Percentiles rank a stretch among this genome's conserved stretches.
Conservation (phyloP, 2,113 vertebrate species). For the Symphodus melops region DNA sequence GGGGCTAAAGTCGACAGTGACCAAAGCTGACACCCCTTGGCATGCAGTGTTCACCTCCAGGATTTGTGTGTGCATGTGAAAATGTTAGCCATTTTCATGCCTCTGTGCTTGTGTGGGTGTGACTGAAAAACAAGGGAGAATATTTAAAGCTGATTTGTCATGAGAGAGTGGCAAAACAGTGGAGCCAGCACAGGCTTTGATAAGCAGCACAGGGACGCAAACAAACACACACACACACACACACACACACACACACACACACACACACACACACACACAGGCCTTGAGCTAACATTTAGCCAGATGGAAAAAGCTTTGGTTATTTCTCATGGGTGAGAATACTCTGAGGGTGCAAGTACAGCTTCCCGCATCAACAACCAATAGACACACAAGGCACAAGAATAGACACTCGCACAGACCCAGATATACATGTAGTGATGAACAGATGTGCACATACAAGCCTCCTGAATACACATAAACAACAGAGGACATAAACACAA, state of each 20-base stretch:
- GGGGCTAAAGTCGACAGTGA: slow-evolving; percentile 57
- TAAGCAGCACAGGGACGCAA: slow-evolving; percentile 39
- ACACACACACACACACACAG: slow-evolving; percentile 10
- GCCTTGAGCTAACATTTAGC: slow-evolving; percentile 61
- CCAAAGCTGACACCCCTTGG: slow-evolving; percentile 73
- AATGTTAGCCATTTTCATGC: slow-evolving; percentile 51
- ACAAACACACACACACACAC: slow-evolving; percentile 15
- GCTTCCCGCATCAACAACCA: slow-evolving; percentile 39
- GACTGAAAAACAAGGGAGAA: slow-evolving; percentile 63
- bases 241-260: slow-evolving; percentile 1
- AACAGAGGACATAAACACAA: slow-evolving; percentile 12
- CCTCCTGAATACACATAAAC: slow-evolving; percentile 9
- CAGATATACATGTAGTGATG: neutral
- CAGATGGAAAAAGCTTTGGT: slow-evolving; percentile 63
- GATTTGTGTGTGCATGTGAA: slow-evolving; percentile 22
- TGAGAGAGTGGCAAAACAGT: slow-evolving; percentile 69
- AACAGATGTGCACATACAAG: slow-evolving; percentile 34
- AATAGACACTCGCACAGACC: slow-evolving; percentile 1
- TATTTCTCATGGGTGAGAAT: slow-evolving; percentile 59
- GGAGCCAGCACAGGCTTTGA: slow-evolving; percentile 57
- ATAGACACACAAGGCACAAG: slow-evolving; percentile 1
- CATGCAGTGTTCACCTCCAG: slow-evolving; percentile 58
- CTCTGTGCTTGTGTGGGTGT: slow-evolving; percentile 55
- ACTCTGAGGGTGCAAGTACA: slow-evolving; percentile 37
- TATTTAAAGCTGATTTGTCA: slow-evolving; percentile 75